Percentiles rank a stretch among this genome's conserved stretches.
phyloP scores from a whole-genome alignment of 2,797 vertebrate genomes.

The Iguana delicatissima region DNA sequence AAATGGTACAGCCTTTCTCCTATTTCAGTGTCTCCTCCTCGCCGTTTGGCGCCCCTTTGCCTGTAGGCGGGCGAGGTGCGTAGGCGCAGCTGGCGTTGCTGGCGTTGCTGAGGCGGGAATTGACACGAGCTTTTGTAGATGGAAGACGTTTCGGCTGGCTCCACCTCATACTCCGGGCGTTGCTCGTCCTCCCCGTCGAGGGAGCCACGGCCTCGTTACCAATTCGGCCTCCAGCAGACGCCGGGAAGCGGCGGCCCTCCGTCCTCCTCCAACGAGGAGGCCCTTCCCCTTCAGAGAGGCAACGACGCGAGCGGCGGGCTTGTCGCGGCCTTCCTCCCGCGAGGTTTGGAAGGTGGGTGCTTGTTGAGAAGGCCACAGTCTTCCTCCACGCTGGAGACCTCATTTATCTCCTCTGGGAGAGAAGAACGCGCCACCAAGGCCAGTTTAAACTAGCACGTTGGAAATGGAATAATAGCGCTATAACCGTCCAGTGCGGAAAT shows the following conservation, averaged over 20 bases:
- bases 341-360: conserved; percentile 21
- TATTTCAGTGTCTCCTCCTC: fast-evolving
- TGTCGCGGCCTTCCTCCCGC: fast-evolving
- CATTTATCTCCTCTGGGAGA: too few relatives aligned
- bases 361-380: too few relatives aligned
- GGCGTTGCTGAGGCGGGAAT: fast-evolving
- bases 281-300: neutral
- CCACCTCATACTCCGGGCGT: neutral
- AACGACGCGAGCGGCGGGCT: neutral
- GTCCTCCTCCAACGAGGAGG: neutral
- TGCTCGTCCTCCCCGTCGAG: conserved; percentile 38
- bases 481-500: too few relatives aligned
- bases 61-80: too few relatives aligned
- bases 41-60: fast-evolving
- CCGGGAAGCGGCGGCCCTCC: conserved; percentile 24
- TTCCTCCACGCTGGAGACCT: neutral
- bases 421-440: neutral
- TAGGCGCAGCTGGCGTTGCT: fast-evolving
- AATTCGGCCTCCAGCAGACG: conserved; percentile 57
- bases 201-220: conserved; percentile 40
- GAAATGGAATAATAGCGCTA: too few relatives aligned
- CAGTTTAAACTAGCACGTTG: too few relatives aligned
- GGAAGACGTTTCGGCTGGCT: fast-evolving
- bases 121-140: fast-evolving
- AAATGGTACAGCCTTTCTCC: neutral